These are phyloP conservation scores for Resseliella maxima DNA, from an alignment of 2,888 invertebrate genomes.

Conservation along the genomic window DNA sequence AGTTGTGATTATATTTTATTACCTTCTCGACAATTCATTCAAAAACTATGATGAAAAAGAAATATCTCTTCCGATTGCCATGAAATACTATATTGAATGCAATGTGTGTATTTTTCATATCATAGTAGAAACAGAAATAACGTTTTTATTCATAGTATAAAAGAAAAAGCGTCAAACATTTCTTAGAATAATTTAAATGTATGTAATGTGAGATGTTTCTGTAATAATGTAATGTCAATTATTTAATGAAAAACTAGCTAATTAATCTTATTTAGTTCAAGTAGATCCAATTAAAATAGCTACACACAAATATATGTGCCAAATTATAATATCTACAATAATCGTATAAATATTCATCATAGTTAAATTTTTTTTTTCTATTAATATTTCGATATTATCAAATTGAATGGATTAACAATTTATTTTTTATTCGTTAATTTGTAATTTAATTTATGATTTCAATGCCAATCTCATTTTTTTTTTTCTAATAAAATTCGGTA, in stretches of 20 bases:
- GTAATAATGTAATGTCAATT: background rate
- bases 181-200: constrained; percentile 40
- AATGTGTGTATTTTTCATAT: background rate
- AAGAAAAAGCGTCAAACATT: constrained; percentile 42
- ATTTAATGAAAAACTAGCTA: constrained; percentile 5
- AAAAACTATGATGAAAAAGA: background rate
- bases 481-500: constrained; percentile 46
- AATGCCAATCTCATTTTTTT: background rate
- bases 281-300: constrained; percentile 12
- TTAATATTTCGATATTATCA: background rate
- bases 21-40: background rate
- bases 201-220: background rate
- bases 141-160: background rate
- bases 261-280: background rate
- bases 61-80: background rate
- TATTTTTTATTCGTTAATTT: background rate
- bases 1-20: too few species aligned
- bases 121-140: background rate
- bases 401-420: background rate
- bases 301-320: too few species aligned
- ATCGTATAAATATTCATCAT: constrained; percentile 33
- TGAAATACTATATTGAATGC: background rate
- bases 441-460: background rate
- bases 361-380: background rate
- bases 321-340: background rate